These are phyloP conservation scores for Dendrolimus houi DNA, from an alignment of 2,888 invertebrate genomes.

Conservation along the genomic window DNA sequence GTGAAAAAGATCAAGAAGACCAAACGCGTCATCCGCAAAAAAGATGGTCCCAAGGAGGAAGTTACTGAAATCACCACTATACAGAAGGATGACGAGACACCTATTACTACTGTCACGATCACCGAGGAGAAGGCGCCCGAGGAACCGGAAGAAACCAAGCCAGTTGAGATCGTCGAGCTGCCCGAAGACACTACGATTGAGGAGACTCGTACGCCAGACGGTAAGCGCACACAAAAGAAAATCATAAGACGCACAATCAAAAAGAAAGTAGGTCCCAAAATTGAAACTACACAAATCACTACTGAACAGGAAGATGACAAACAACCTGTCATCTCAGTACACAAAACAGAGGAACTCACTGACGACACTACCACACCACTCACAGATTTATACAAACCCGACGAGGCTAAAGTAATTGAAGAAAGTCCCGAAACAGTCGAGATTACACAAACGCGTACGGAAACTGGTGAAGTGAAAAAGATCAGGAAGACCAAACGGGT, in stretches of 20 bases:
- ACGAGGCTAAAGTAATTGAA: not conserved
- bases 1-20: slow-evolving; percentile 42
- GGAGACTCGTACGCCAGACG: slow-evolving; percentile 11
- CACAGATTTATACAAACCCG: slow-evolving; percentile 10
- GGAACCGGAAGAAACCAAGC: slow-evolving; percentile 9
- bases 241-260: slow-evolving; percentile 17
- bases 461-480: no score
- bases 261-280: slow-evolving; percentile 30
- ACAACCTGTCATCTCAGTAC: slow-evolving; percentile 14
- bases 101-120: slow-evolving; percentile 14
- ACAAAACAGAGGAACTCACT: slow-evolving; percentile 6
- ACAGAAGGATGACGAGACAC: slow-evolving; percentile 37
- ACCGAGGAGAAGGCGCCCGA: slow-evolving; percentile 5
- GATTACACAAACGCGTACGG: no score
- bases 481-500: no score
- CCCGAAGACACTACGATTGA: slow-evolving; percentile 10
- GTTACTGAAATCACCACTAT: slow-evolving; percentile 58
- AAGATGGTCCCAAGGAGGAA: slow-evolving; percentile 52
- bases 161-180: slow-evolving; percentile 10
- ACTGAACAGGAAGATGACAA: slow-evolving; percentile 30
- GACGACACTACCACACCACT: slow-evolving; percentile 5
- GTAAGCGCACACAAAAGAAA: slow-evolving; percentile 25
- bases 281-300: slow-evolving; percentile 36
- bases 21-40: slow-evolving; percentile 22
- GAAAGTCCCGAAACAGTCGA: not conserved